Conservation (phyloP, 2,888 invertebrate species). For the Volucella inanis region DNA sequence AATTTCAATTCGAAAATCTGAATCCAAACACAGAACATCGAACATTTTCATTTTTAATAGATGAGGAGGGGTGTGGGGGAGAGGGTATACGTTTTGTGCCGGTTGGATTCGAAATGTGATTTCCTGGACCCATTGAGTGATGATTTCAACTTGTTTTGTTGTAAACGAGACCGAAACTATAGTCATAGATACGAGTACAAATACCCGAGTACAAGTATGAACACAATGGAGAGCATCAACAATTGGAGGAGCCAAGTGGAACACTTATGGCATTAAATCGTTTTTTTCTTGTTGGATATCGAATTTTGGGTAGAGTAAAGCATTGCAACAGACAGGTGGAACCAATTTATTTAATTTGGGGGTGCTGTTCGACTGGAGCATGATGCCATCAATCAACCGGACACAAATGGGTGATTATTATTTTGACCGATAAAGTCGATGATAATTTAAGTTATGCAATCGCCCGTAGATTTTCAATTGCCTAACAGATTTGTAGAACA, state of each 20-base stretch:
- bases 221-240: conserved; percentile 1
- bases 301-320: background rate
- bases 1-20: conserved; percentile 35
- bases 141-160: conserved; percentile 41
- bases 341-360: conserved; percentile 32
- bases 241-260: conserved; percentile 15
- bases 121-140: conserved; percentile 62
- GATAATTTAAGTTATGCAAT: conserved; percentile 26
- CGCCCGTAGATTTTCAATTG: background rate
- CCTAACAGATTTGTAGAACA: background rate
- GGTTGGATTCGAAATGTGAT: conserved; percentile 48
- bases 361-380: conserved; percentile 22
- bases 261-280: conserved; percentile 7
- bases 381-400: background rate
- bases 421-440: conserved; percentile 1
- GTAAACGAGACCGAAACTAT: background rate
- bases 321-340: conserved; percentile 52
- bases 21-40: conserved; percentile 32
- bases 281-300: background rate
- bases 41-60: conserved; percentile 37
- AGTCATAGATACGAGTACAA: background rate
- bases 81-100: conserved; percentile 43
- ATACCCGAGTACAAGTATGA: too few species aligned
- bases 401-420: conserved; percentile 31
- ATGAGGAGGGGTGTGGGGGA: too few species aligned